Evolutionary conservation across 2,797 vertebrate genomes (phyloP), one percentile per base, ranked within the genome.

Genomic region (Adelosebastes latens): DNA sequence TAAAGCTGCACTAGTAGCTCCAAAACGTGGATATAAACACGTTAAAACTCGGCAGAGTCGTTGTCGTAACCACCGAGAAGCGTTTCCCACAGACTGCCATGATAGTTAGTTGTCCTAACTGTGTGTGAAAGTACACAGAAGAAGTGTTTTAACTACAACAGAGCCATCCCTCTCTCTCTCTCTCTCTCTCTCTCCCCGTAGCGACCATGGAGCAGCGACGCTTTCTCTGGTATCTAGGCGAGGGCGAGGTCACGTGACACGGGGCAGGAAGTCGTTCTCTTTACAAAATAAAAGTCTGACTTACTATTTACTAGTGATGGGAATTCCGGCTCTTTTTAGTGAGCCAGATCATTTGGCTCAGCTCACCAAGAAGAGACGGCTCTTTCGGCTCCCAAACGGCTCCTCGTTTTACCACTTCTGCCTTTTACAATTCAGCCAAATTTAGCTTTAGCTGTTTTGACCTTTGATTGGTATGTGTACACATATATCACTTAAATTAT

Each of bases 131-230:
- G 64, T 70, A n/a, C 9, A 46, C 24, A 62, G 1, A 87, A 62
- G 1, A 87, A 81, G 72, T 55, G 1, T 56, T 72, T 73, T 18
- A 25, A 76, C 59, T 66, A 32, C 68, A 58, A 25, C 67, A 39
- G 25, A 77, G 4, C 29, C 77, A 78, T 72, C 64, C 62, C 79
- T 77, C 74, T 64, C 42, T 36, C 32, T 10, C 31, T 8, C 31
- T 8, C 8, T 8, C 31, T 0, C 32, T 72, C 64, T 64, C 79
- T 77, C 74, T 72, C 84, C 76, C 90, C 92, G 84, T 93, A 89
- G 92, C 92, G 89, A 94, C 93, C 75, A 69, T 39, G 60, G 29
- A 82, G 83, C 79, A 82, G 83, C 80, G 93, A 95, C 95, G 95
- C 93, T 91, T 92, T 80, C 89, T 71, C 78, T 49, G 18, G 94